Evolutionary conservation across 2,888 invertebrate genomes (phyloP), one percentile per base, ranked within the genome.

Genomic region (Ferrisia virgata): DNA sequence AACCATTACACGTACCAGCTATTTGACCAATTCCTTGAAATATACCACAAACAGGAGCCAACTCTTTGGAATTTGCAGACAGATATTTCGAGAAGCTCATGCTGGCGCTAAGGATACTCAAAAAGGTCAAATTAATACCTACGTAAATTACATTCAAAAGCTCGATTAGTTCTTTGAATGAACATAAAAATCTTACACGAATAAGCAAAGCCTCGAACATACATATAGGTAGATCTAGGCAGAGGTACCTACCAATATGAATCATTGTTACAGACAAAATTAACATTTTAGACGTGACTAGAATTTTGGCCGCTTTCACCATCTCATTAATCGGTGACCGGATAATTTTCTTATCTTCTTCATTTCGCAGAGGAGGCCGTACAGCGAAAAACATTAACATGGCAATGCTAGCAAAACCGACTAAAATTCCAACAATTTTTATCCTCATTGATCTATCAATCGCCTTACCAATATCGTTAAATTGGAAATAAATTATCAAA

Each of bases 1-100:
- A n/a, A n/a, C n/a, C n/a, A n/a, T n/a, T n/a, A n/a, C 36, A 88
- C 90, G 89, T 88, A 94, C 94, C 97, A 72, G 95, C 89, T 1
- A 98, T 96, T 90, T 98, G 98, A 84, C 99, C 99, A 85, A 94
- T 88, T 53, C 99, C 99, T 86, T 97, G 95, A 88, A 96, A 94
- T 85, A 99, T 96, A 0, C 98, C 98, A 2, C 96, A 96, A 5
- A 98, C 90, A 0, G 98, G 98, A 18, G 98, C 94, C 31, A 97
- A 91, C 86, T 95, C 93, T 87, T 97, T 97, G 0, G 94, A 93
- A 69, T 93, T 91, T 13, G 92, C 91, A 0, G 94, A 94, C 88
- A 98, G 93, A 3, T 91, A 89, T 81, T 91, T 88, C 0, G 97
- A 98, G 88, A 96, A 96, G 0, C 97, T 96, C 85, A 99, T 93